A percentile compares a stretch with the other conserved stretches of the same genome.
Evolutionary conservation across 2,113 vertebrate genomes (phyloP).

Genomic region (Crotalus horridus): DNA sequence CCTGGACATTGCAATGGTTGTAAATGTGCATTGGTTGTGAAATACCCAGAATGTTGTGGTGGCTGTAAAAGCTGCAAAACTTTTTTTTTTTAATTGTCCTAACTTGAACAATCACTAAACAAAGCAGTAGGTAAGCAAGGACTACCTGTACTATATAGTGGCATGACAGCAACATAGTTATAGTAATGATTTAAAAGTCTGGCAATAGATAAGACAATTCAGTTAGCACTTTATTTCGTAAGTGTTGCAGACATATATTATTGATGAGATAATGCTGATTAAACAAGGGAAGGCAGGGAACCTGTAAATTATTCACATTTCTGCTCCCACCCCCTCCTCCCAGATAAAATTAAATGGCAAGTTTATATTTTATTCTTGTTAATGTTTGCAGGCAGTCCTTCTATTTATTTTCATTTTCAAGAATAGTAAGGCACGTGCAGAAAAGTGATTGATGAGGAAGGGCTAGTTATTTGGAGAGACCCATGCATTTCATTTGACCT

Average conservation of each 20-base stretch:
- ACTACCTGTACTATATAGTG: not conserved
- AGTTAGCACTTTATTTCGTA: rapidly evolving
- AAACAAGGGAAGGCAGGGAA: not conserved
- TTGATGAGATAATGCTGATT: conserved; percentile 1
- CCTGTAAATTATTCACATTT: not conserved
- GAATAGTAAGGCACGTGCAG: not conserved
- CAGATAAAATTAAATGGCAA: not conserved
- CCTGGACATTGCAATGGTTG: too few relatives aligned
- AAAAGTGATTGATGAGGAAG: not conserved
- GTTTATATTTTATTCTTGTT: not conserved
- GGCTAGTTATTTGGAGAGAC: not conserved
- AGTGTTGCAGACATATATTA: not conserved
- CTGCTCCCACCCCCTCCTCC: not conserved
- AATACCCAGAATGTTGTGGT: not conserved
- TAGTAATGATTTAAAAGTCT: conserved; percentile 15
- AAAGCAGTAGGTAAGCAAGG: not conserved
- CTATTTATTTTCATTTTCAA: not conserved
- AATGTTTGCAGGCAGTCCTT: not conserved
- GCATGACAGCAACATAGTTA: not conserved
- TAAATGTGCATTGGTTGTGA: not conserved
- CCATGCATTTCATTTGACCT: conserved; percentile 13
- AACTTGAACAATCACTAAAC: not conserved
- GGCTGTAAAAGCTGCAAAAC: not conserved
- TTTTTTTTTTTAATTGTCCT: not conserved
- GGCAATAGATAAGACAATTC: conserved; percentile 8